Evolutionary conservation across 1,140 invertebrate species (phyloP), one percentile per base, ranked within the genome.

Genomic region (Tetramorium alpestre): DNA sequence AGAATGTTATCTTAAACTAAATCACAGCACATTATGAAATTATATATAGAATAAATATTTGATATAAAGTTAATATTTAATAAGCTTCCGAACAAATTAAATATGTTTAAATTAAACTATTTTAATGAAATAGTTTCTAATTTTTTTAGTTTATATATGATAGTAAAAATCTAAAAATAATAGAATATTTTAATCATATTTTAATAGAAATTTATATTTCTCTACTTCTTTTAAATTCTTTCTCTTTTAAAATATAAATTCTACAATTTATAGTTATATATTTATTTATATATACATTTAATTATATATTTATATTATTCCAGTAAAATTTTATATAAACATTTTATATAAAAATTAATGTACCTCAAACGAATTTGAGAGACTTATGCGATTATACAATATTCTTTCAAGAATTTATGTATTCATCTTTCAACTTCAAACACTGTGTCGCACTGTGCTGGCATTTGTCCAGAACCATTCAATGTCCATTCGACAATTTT

Each of bases 401-500:
- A 78, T 33, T 44, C 16, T 47, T 18, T 13, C 8, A 7, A 47
- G n/a, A 25, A 60, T 75, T 75, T 44, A 49, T 38, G 7, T 82
- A 58, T 60, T 72, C 22, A 22, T 81, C 49, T 28, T 22, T 73
- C 54, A 84, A 11, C 5, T 44, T 60, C 41, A 41, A 16, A 49
- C 28, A 73, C 41, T 54, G 28, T 62, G 60, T 54, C 33, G 64
- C 41, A 56, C 1, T 10, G 38, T 58, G 13, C 33, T 84, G 69
- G 38, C 69, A 28, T n/a, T 75, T 47, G 13, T 73, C 69, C 41
- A 84, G 18, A 28, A 49, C 3, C 8, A 47, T 38, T 70, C 60
- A 13, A 65, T 22, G 60, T 65, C 44, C 47, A 33, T 51, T 67
- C n/a, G 33, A 80, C 41, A 72, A 73, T 82, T 41, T 82, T 67